These are phyloP conservation scores for Drosophila macrothrix DNA, from an alignment of 2,888 invertebrate species.

Conservation along the genomic window DNA sequence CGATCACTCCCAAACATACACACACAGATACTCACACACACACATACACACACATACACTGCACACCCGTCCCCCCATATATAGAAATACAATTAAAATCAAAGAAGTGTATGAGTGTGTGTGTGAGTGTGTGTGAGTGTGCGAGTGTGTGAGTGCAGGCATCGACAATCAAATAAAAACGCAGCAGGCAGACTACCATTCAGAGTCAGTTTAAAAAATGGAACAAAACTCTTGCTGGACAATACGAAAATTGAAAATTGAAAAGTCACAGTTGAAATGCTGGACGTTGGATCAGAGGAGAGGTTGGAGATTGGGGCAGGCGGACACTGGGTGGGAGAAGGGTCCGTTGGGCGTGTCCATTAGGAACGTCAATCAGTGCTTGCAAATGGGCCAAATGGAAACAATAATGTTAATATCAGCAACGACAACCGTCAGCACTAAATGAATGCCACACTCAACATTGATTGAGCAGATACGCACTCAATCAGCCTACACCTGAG, in stretches of 20 bases:
- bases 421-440: slow-evolving; percentile 7
- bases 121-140: slow-evolving; percentile 1
- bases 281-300: neutral
- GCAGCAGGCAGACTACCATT: slow-evolving; percentile 9
- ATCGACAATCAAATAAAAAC: slow-evolving; percentile 28
- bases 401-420: slow-evolving; percentile 3
- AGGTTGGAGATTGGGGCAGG: neutral
- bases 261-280: slow-evolving; percentile 43
- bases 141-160: slow-evolving; percentile 6
- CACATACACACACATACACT: neutral
- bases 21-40: neutral
- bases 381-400: slow-evolving; percentile 12
- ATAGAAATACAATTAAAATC: slow-evolving; percentile 67
- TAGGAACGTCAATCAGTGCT: slow-evolving; percentile 27
- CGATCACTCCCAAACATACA: neutral
- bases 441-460: neutral
- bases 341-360: slow-evolving; percentile 32
- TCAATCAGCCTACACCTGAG: neutral
- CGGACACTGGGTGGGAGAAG: slow-evolving; percentile 3
- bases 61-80: slow-evolving; percentile 1
- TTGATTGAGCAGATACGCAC: neutral
- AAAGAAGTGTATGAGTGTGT: slow-evolving; percentile 41
- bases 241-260: slow-evolving; percentile 39
- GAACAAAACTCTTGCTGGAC: slow-evolving; percentile 28
- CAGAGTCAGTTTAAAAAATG: slow-evolving; percentile 12